Percentiles rank a stretch among this genome's conserved stretches.
Evolutionary conservation across 1,140 invertebrate species (phyloP).

Genomic region (Cyclargus thomasi): DNA sequence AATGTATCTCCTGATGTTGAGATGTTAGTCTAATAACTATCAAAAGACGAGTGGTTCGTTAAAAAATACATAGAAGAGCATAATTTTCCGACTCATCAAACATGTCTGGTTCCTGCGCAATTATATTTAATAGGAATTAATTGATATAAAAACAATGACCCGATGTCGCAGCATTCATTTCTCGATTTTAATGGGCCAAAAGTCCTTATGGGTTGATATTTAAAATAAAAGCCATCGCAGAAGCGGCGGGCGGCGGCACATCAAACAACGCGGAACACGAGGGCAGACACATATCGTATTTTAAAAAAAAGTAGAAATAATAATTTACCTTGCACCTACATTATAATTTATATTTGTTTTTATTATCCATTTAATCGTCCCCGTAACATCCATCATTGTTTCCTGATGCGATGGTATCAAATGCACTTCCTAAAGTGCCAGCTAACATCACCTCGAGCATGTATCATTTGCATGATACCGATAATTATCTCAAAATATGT

Average conservation of each 20-base stretch:
- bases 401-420: slow-evolving; percentile 9
- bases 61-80: neutral
- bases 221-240: slow-evolving; percentile 16
- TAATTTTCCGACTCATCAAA: neutral
- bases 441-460: neutral
- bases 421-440: slow-evolving; percentile 16
- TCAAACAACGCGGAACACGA: slow-evolving; percentile 21
- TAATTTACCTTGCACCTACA: slow-evolving; percentile 18
- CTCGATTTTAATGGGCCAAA: slow-evolving; percentile 6
- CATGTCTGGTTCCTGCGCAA: neutral
- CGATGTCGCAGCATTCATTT: slow-evolving; percentile 10
- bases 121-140: slow-evolving; percentile 9
- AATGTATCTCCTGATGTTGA: slow-evolving; percentile 23
- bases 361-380: slow-evolving; percentile 1
- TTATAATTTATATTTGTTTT: slow-evolving; percentile 23
- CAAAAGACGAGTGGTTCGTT: neutral
- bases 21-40: slow-evolving; percentile 4
- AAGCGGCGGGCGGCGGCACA: slow-evolving; percentile 20
- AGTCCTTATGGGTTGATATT: slow-evolving; percentile 17
- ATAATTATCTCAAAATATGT: neutral
- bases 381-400: slow-evolving; percentile 8
- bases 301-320: slow-evolving; percentile 19
- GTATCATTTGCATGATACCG: neutral
- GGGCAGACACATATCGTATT: slow-evolving; percentile 20
- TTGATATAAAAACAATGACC: slow-evolving; percentile 5